Base-by-base conservation (phyloP, 2,797 vertebrate species). In the Propithecus deckenii region DNA sequence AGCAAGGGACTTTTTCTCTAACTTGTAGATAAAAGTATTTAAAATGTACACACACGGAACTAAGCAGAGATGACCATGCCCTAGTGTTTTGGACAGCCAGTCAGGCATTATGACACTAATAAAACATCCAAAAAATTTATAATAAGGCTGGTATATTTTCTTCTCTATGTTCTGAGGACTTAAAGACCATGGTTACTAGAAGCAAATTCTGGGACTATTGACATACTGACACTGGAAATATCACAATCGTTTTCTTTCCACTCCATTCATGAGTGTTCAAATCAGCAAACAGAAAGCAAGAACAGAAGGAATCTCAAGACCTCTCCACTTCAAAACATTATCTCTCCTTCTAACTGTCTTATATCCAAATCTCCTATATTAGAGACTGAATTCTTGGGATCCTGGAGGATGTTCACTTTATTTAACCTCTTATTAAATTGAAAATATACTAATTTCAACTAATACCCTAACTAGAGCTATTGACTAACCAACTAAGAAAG, bases 351-450 rank as follows among this genome's bases (percentile, higher is more conserved):
- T 88, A n/a, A 78, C 52, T 78, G 35, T 30, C 38, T 87, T 84
- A 67, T 18, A n/a, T 65, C 41, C 75, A 67, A 74, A 76, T 80
- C 55, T 86, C 63, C 28, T 84, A n/a, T 32, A 50, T 46, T 87
- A 75, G 17, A 80, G 22, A 65, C 17, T 52, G n/a, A 94, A 94
- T 75, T 46, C 2, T 75, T 46, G 41, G 52, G 25, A 75, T 48
- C 20, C 38, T 38, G 4, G 67, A 97, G 20, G 4, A 74, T 79
- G 3, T 23, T 89, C 18, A 87, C 65, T 93, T 91, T 86, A 87
- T 43, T 61, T 91, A 94, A 72, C 69, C 46, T 89, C 59, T 93
- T 55, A 79, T 48, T 85, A 80, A 88, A n/a, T 25, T 80, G n/a
- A 80, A 89, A 63, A 67, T 65, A 35, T 46, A 79, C 30, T 79